Evolutionary conservation across 2,113 vertebrate genomes (phyloP), one percentile per base, ranked within the genome.

Genomic region (Agapornis roseicollis): DNA sequence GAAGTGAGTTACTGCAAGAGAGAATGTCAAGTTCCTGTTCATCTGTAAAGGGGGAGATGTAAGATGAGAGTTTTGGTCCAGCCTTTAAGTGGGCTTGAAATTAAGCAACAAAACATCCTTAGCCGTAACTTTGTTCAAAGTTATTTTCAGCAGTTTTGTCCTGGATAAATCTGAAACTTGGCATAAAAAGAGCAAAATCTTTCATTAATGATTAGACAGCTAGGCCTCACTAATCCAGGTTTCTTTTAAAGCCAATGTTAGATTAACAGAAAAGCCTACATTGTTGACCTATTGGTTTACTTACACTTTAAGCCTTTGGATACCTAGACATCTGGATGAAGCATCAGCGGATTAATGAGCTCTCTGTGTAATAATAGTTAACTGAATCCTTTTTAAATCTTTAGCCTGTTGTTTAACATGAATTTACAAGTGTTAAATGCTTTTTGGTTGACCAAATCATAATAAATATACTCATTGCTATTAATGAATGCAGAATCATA

Each of bases 281-380:
- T 37, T 94, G 46, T 66, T 95, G 81, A 93, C 53, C 49, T 95
- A 1, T 69, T 91, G 66, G 58, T 81, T 95, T 94, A 66, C 55
- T 89, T 93, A 53, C 33, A 17, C 41, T 91, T 87, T 27, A 89
- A 76, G 73, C 56, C 66, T 88, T 72, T 77, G 79, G 63, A 58
- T 80, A 83, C 17, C 46, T 65, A 65, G 56, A n/a, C 27, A 64
- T 74, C 42, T 87, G 73, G 56, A 73, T 82, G 35, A 90, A 11
- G 25, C 65, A 74, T 64, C 49, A 16, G 23, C 60, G 77, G 72
- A 77, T 63, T 91, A 88, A 33, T 25, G 35, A 87, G 5, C 7
- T 80, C 24, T 89, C 37, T 79, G 13, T 65, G 31, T 46, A 72
- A 56, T 65, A 80, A 85, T 18, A 80, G n/a, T 72, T 89, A 85